Evolutionary conservation across 2,797 vertebrate species (phyloP).

Genomic region (Macropus fuliginosus): DNA sequence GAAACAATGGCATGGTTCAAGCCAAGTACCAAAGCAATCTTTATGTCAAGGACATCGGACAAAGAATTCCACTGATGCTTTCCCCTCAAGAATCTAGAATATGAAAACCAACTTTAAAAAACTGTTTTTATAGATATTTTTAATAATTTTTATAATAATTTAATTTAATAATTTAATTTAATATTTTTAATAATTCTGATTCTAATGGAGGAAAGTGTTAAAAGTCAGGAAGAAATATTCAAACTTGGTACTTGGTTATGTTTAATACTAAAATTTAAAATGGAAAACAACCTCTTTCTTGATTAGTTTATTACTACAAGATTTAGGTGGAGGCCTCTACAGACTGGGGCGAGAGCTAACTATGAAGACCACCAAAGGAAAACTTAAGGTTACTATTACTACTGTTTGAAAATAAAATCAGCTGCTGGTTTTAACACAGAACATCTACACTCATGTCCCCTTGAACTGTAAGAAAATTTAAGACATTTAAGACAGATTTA

Average conservation of each 20-base stretch:
- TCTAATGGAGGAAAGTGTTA: neutral
- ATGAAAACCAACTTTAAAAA: slow-evolving; percentile 75
- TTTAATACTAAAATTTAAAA: slow-evolving; percentile 56
- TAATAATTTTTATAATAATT: too few relatives aligned
- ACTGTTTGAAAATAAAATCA: slow-evolving; percentile 56
- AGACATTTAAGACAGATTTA: slow-evolving; percentile 43
- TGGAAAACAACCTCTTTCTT: neutral
- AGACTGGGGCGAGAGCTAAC: neutral
- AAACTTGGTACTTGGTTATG: neutral
- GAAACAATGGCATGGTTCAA: slow-evolving; percentile 95
- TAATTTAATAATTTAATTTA: too few relatives aligned
- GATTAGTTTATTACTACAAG: slow-evolving; percentile 34
- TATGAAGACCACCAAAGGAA: slow-evolving; percentile 35
- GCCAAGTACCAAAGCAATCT: slow-evolving; percentile 95
- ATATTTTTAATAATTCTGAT: neutral
- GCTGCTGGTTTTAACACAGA: slow-evolving; percentile 42
- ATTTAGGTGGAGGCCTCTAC: neutral
- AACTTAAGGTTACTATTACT: slow-evolving; percentile 34
- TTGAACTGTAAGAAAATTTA: slow-evolving; percentile 53
- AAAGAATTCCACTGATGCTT: slow-evolving; percentile 89
- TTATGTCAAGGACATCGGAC: slow-evolving; percentile 94
- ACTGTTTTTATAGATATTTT: slow-evolving; percentile 42
- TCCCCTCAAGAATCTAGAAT: slow-evolving; percentile 84
- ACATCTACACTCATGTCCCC: slow-evolving; percentile 42
- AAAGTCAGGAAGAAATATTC: neutral